These are phyloP conservation scores for Empidonax traillii DNA, from an alignment of 2,113 vertebrate genomes.

Conservation along the genomic window DNA sequence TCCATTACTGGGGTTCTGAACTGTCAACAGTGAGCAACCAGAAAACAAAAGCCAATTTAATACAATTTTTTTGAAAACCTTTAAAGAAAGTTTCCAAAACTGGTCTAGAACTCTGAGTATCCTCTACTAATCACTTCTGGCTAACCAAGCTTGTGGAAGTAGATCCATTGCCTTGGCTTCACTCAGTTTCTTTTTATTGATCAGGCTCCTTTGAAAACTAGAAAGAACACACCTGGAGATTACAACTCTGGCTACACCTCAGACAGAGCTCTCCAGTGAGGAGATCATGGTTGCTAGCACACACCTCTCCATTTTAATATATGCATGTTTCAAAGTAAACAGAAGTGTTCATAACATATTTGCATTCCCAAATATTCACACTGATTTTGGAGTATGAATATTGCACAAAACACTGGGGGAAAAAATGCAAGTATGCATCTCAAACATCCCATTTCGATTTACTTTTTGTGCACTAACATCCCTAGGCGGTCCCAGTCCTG, in stretches of 20 bases:
- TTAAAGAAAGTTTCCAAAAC: background rate
- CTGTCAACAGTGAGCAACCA: background rate
- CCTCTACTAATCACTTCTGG: background rate
- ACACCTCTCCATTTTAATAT: background rate
- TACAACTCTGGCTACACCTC: background rate
- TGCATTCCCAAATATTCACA: constrained; percentile 28
- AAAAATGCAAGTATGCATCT: background rate
- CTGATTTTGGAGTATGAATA: background rate
- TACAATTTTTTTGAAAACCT: background rate
- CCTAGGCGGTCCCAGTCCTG: background rate
- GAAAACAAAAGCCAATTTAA: background rate
- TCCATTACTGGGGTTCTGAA: background rate
- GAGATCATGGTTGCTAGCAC: background rate
- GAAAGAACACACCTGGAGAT: constrained; percentile 8
- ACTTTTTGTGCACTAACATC: background rate
- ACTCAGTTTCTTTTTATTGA: background rate
- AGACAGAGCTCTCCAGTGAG: background rate
- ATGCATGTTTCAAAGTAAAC: background rate
- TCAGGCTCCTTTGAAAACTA: background rate
- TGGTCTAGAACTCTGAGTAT: background rate
- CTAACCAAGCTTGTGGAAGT: background rate
- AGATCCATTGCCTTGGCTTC: background rate
- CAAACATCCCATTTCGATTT: background rate
- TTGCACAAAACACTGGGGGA: background rate
- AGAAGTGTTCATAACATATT: background rate